These are phyloP conservation scores for Mormyrops boulengeri DNA, from an alignment of 2,797 vertebrate species.

Conservation along the genomic window DNA sequence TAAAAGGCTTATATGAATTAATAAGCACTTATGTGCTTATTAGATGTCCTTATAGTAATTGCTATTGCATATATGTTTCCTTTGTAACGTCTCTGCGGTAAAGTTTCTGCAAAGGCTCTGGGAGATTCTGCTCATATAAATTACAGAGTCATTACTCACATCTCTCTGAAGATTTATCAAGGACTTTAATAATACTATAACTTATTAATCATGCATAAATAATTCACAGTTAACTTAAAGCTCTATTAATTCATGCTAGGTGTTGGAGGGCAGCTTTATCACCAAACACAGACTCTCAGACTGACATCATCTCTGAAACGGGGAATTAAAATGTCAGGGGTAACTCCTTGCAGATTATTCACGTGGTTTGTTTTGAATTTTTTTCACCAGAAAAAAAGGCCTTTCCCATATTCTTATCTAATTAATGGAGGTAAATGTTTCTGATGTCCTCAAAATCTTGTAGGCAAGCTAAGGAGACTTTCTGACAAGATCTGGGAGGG, in stretches of 20 bases:
- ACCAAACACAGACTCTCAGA: background rate
- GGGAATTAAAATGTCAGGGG: background rate
- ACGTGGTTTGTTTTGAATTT: background rate
- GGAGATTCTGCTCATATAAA: constrained; percentile 19
- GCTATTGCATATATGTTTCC: background rate
- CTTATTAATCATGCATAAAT: constrained; percentile 61
- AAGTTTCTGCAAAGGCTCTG: background rate
- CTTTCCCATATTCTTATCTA: background rate
- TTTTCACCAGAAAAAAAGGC: background rate
- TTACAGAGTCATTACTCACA: constrained; percentile 26
- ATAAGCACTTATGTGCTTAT: constrained; percentile 5
- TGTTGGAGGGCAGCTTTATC: background rate
- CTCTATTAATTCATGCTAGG: constrained; percentile 26
- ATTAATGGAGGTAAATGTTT: background rate
- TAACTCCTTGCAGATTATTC: background rate
- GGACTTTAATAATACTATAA: constrained; percentile 51
- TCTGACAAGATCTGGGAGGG: background rate
- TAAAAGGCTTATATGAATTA: constrained; percentile 3
- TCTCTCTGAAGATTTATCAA: constrained; percentile 43
- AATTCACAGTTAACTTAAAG: constrained; percentile 45
- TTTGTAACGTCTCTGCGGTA: background rate
- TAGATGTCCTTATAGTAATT: background rate
- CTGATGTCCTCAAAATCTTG: background rate
- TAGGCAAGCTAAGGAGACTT: background rate
- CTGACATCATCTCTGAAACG: background rate